phyloP scores from a whole-genome alignment of 2,797 vertebrate genomes.

The Poeciliopsis infans region DNA sequence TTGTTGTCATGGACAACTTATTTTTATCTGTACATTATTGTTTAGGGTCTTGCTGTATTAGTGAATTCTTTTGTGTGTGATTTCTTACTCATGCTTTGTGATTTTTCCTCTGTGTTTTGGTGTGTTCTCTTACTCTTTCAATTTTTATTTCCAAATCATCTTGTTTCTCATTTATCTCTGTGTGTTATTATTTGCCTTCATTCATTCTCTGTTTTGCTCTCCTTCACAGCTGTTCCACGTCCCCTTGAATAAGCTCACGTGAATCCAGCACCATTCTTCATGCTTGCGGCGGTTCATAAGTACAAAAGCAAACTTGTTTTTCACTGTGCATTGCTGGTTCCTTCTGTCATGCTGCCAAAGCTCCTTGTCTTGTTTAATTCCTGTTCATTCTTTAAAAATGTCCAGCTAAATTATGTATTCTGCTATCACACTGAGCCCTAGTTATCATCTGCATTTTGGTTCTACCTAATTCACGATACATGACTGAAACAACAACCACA shows the following conservation, averaged over 20 bases:
- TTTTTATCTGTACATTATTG: neutral
- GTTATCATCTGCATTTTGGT: neutral
- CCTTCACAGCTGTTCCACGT: neutral
- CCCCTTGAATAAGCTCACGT: neutral
- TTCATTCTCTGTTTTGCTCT: neutral
- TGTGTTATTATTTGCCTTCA: neutral
- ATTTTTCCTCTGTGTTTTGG: neutral
- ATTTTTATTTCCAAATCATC: neutral
- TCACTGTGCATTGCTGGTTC: neutral
- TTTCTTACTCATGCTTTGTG: neutral
- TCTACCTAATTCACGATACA: neutral
- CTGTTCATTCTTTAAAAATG: neutral
- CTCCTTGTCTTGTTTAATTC: neutral
- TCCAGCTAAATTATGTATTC: neutral
- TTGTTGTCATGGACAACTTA: neutral
- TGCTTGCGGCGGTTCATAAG: neutral
- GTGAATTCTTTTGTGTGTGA: neutral
- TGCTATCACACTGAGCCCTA: neutral
- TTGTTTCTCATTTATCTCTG: neutral
- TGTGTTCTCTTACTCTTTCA: neutral
- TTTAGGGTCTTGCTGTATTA: neutral
- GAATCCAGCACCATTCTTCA: neutral
- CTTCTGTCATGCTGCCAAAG: neutral
- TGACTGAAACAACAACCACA: slow-evolving; percentile 11
- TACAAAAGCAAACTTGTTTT: neutral